Percentiles rank a stretch among this genome's conserved stretches.
Evolutionary conservation across 2,797 vertebrate genomes (phyloP).

Genomic region (Triplophysa yarkandensis): DNA sequence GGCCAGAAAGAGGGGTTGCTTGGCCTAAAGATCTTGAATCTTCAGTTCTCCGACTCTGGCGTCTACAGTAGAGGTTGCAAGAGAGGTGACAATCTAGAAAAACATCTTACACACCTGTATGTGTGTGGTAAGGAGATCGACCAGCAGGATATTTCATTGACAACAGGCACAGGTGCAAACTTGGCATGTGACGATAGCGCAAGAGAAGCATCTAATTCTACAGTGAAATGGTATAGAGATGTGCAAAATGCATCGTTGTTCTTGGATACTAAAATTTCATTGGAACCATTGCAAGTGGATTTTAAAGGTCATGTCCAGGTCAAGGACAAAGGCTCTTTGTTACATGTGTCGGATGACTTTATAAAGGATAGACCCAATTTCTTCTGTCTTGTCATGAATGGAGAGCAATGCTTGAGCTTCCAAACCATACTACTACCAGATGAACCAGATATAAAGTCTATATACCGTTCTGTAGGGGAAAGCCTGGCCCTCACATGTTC

Average conservation of each 20-base stretch:
- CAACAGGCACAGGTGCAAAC: slow-evolving; percentile 39
- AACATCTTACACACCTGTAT: slow-evolving; percentile 53
- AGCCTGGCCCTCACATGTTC: slow-evolving; percentile 64
- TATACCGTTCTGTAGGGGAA: slow-evolving; percentile 68
- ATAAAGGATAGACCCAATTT: slow-evolving; percentile 58
- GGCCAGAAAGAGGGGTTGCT: slow-evolving; percentile 40
- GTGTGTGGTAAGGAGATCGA: slow-evolving; percentile 66
- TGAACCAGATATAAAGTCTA: slow-evolving; percentile 38
- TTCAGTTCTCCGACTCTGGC: slow-evolving; percentile 67
- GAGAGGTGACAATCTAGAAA: slow-evolving; percentile 52
- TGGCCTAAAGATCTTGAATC: slow-evolving; percentile 63
- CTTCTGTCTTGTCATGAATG: slow-evolving; percentile 67
- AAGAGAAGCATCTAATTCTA: slow-evolving; percentile 26
- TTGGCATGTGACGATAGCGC: slow-evolving; percentile 62
- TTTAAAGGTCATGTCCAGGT: slow-evolving; percentile 56
- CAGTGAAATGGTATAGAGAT: slow-evolving; percentile 73
- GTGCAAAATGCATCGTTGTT: slow-evolving; percentile 54
- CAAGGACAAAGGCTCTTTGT: slow-evolving; percentile 52
- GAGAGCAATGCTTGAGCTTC: slow-evolving; percentile 63
- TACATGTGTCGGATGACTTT: slow-evolving; percentile 56
- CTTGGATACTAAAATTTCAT: slow-evolving; percentile 67
- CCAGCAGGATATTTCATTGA: slow-evolving; percentile 52
- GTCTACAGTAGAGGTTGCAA: slow-evolving; percentile 74
- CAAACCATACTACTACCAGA: slow-evolving; percentile 60
- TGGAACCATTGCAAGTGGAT: slow-evolving; percentile 58